Conservation (phyloP, 2,797 vertebrate genomes). For the Percopsis omiscomaycus region DNA sequence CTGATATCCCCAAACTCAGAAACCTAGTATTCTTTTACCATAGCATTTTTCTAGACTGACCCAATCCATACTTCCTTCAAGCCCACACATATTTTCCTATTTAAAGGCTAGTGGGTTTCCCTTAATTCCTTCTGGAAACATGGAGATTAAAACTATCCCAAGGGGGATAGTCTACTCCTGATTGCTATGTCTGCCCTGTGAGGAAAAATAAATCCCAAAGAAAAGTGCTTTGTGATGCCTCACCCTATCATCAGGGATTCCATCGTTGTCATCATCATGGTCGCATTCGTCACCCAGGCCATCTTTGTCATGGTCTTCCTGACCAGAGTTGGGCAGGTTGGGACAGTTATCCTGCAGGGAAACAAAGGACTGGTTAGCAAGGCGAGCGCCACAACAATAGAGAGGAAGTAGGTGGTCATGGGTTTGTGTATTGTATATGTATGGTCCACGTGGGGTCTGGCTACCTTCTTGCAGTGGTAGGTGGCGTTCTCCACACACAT, state of each 20-base stretch:
- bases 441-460: constrained; percentile 39
- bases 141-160: constrained; percentile 44
- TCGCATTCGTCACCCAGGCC: constrained; percentile 97
- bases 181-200: constrained; percentile 63
- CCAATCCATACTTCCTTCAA: constrained; percentile 60
- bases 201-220: constrained; percentile 37
- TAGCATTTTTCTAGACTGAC: constrained; percentile 58
- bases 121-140: constrained; percentile 46
- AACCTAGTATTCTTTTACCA: constrained; percentile 55
- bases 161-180: constrained; percentile 61
- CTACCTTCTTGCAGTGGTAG: constrained; percentile 98
- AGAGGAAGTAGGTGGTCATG: constrained; percentile 32
- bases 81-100: constrained; percentile 50
- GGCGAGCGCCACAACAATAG: constrained; percentile 44
- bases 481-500: constrained; percentile 95
- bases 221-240: constrained; percentile 63
- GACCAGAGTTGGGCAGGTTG: constrained; percentile 97
- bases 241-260: constrained; percentile 94
- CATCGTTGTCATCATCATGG: constrained; percentile 93
- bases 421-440: constrained; percentile 32
- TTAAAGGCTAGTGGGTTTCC: constrained; percentile 56
- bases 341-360: constrained; percentile 93
- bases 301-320: constrained; percentile 98
- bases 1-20: constrained; percentile 49
- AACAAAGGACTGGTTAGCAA: constrained; percentile 54